A percentile compares a stretch with the other conserved stretches of the same genome.
Conservation (phyloP, 1,140 invertebrate species). For the Argopecten irradians region DNA sequence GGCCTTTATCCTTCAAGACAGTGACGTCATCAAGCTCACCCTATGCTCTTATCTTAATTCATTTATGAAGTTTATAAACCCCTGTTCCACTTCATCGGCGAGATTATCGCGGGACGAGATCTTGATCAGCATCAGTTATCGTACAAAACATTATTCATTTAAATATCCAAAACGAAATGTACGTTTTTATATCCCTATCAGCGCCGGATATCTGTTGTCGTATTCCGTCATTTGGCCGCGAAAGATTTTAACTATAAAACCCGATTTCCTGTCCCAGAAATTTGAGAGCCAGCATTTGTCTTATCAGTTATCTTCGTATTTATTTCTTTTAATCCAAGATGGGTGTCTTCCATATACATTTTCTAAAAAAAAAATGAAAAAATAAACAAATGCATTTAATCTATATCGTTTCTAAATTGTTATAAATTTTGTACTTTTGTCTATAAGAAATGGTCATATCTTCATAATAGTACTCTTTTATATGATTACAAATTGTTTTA, state of each 20-base stretch:
- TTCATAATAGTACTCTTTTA: background rate
- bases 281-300: background rate
- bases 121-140: conserved; percentile 1
- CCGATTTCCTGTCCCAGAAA: conserved; percentile 20
- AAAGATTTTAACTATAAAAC: background rate
- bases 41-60: background rate
- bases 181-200: background rate
- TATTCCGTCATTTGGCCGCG: background rate
- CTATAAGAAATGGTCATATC: background rate
- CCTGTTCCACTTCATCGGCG: conserved; percentile 13
- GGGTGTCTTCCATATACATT: background rate
- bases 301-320: conserved; percentile 12
- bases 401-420: background rate
- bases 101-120: background rate
- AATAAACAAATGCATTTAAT: background rate
- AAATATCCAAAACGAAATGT: conserved; percentile 22
- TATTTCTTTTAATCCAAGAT: background rate
- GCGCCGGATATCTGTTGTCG: background rate
- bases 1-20: background rate
- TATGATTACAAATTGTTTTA: background rate
- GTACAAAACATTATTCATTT: conserved; percentile 19
- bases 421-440: background rate
- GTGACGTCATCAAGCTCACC: background rate
- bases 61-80: conserved; percentile 23
- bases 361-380: background rate